Conservation (phyloP, 2,888 invertebrate species). For the Sinelater perroti region DNA sequence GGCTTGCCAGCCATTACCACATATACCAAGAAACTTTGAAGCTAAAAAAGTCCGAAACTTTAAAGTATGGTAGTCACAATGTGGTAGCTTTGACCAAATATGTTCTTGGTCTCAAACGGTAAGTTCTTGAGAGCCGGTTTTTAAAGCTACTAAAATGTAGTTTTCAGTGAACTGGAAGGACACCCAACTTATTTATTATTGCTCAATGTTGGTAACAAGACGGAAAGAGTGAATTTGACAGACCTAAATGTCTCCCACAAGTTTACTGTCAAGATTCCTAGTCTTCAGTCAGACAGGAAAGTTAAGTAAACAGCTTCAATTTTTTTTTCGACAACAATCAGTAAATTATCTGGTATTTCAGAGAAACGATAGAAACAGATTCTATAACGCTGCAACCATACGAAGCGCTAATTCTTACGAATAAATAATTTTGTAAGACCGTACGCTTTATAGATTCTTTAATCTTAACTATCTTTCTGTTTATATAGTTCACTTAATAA, state of each 20-base stretch:
- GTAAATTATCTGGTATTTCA: neutral
- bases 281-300: conserved; percentile 10
- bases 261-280: conserved; percentile 23
- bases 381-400: conserved; percentile 1
- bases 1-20: conserved; percentile 67
- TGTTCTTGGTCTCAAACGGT: conserved; percentile 27
- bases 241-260: neutral
- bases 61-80: conserved; percentile 65
- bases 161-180: neutral
- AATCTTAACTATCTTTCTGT: too few species aligned
- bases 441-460: too few species aligned
- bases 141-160: neutral
- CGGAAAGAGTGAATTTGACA: conserved; percentile 9
- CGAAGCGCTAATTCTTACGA: conserved; percentile 24
- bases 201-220: conserved; percentile 7
- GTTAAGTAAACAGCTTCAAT: conserved; percentile 9
- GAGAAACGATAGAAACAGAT: neutral
- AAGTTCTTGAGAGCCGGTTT: neutral
- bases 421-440: too few species aligned
- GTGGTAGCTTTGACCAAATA: conserved; percentile 60
- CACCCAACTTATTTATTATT: conserved; percentile 20
- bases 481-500: too few species aligned
- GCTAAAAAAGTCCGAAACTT: conserved; percentile 62
- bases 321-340: too few species aligned
- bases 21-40: conserved; percentile 68